phyloP scores from a whole-genome alignment of 2,888 invertebrate species.

The Drosophila rellima region DNA sequence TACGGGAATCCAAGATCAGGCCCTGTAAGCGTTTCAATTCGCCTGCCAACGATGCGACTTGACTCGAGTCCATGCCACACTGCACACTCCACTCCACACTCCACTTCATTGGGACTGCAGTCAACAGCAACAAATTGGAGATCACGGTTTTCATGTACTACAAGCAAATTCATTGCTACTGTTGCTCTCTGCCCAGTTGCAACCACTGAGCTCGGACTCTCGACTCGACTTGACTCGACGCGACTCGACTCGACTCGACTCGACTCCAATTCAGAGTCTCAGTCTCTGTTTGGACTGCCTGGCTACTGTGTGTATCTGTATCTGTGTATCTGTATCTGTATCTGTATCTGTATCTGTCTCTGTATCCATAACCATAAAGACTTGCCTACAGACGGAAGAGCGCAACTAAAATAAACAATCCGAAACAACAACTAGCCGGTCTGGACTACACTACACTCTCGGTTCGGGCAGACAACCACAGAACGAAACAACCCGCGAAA shows the following conservation, averaged over 20 bases:
- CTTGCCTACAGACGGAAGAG: constrained; percentile 65
- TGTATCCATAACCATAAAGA: constrained; percentile 76
- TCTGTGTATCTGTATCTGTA: constrained; percentile 27
- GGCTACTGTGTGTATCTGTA: constrained; percentile 53
- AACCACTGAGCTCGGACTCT: constrained; percentile 21
- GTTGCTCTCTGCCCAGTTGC: constrained; percentile 65
- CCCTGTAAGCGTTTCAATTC: constrained; percentile 76
- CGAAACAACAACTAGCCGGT: constrained; percentile 39
- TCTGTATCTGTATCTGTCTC: constrained; percentile 57
- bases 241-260: background rate
- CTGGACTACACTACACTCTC: constrained; percentile 8
- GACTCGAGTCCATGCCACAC: constrained; percentile 11
- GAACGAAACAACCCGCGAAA: constrained; percentile 23
- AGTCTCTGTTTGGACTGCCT: constrained; percentile 35
- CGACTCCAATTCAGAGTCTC: constrained; percentile 11
- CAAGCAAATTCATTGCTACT: constrained; percentile 86
- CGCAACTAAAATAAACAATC: constrained; percentile 74
- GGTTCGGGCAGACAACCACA: background rate
- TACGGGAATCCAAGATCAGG: constrained; percentile 65
- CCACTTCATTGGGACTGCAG: constrained; percentile 35
- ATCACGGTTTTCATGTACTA: constrained; percentile 86
- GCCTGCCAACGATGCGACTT: constrained; percentile 34
- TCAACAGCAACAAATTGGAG: constrained; percentile 85
- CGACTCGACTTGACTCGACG: background rate
- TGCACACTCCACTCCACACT: constrained; percentile 9